phyloP scores from a whole-genome alignment of 2,888 invertebrate genomes.

The Pasiphila rectangulata region DNA sequence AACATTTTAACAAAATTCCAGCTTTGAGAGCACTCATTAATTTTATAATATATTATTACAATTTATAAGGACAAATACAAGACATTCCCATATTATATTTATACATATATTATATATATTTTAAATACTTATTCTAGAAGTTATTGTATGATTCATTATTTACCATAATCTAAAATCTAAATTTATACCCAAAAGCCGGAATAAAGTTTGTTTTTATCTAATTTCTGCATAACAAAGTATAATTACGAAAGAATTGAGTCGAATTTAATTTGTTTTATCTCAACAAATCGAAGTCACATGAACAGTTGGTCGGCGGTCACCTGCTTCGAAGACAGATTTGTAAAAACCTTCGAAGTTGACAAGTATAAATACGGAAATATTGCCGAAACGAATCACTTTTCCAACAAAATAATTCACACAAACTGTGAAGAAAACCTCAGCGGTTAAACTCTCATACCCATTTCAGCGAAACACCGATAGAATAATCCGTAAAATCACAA shows the following conservation, averaged over 20 bases:
- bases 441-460: constrained; percentile 35
- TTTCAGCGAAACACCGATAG: constrained; percentile 3
- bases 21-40: no score
- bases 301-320: constrained; percentile 45
- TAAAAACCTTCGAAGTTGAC: neutral
- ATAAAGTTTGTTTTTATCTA: neutral
- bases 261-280: constrained; percentile 26
- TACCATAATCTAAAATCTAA: no score
- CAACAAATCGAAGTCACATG: constrained; percentile 45
- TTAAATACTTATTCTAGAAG: neutral
- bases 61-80: no score
- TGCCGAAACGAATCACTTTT: neutral
- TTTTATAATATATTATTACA: no score
- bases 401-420: neutral
- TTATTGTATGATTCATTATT: neutral
- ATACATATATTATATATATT: no score
- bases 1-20: no score
- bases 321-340: constrained; percentile 15
- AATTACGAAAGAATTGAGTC: neutral
- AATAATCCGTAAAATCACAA: constrained; percentile 1
- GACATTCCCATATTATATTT: no score
- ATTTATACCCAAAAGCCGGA: no score
- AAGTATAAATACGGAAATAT: neutral
- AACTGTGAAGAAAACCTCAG: neutral
- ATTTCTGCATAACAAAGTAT: neutral